Conservation (phyloP, 2,888 invertebrate genomes). For the Ennomos erosarius region DNA sequence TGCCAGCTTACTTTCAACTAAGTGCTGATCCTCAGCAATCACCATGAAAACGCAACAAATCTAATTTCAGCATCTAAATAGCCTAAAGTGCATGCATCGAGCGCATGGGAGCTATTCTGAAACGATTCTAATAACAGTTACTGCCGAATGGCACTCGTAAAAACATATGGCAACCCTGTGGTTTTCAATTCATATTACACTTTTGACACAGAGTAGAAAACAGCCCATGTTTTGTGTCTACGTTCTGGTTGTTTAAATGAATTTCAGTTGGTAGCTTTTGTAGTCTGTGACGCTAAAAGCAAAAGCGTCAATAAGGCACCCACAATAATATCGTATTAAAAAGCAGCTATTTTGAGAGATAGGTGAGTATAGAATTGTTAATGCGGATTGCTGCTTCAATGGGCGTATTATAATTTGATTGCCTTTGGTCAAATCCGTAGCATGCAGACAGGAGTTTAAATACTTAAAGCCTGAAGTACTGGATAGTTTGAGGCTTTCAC, state of each 20-base stretch:
- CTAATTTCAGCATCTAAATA: slow-evolving; percentile 37
- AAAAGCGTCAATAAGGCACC: slow-evolving; percentile 53
- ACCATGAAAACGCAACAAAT: slow-evolving; percentile 12
- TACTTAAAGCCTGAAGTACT: neutral
- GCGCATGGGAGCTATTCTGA: slow-evolving; percentile 51
- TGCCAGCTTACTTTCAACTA: neutral
- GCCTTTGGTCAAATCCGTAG: neutral
- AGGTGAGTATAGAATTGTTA: slow-evolving; percentile 54
- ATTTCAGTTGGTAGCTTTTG: neutral
- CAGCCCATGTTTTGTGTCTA: neutral
- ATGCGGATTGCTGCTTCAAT: slow-evolving; percentile 42
- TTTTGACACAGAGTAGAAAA: slow-evolving; percentile 19
- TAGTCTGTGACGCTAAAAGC: slow-evolving; percentile 35
- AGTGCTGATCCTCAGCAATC: neutral
- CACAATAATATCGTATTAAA: slow-evolving; percentile 67
- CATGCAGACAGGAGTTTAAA: slow-evolving; percentile 2
- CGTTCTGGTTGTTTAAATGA: neutral
- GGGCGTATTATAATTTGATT: slow-evolving; percentile 9
- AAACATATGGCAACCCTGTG: slow-evolving; percentile 70
- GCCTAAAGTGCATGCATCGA: slow-evolving; percentile 55
- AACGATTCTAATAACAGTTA: slow-evolving; percentile 70
- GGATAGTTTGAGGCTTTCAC: too few species aligned
- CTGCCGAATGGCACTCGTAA: slow-evolving; percentile 65
- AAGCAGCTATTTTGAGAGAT: slow-evolving; percentile 60
- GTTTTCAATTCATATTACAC: slow-evolving; percentile 52